Conservation (phyloP, 2,113 vertebrate genomes). For the Peucedramus taeniatus region DNA sequence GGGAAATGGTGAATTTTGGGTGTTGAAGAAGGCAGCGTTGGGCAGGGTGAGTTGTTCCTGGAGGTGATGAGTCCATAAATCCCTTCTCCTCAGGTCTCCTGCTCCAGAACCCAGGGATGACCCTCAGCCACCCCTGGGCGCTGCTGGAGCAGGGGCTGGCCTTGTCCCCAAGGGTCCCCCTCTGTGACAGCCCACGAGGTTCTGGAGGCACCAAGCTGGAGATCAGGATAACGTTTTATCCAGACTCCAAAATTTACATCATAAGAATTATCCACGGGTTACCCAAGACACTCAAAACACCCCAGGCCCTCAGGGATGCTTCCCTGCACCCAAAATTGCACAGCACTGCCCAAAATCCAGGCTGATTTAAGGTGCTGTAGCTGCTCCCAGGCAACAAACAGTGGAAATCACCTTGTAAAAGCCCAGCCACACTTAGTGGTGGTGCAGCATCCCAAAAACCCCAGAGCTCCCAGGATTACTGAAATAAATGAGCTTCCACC, state of each 20-base stretch:
- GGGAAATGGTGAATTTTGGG: too few species aligned
- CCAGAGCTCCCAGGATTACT: not conserved
- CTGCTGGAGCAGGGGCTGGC: not conserved
- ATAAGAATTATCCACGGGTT: rapidly evolving
- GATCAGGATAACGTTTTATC: not conserved
- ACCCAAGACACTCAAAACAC: not conserved
- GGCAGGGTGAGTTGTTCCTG: not conserved
- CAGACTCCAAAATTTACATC: too few species aligned
- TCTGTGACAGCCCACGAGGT: not conserved
- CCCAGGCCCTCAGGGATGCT: not conserved
- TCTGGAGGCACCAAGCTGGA: not conserved
- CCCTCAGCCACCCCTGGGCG: not conserved
- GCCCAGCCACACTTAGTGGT: rapidly evolving
- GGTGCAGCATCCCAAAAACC: not conserved
- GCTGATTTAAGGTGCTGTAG: rapidly evolving
- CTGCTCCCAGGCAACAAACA: not conserved
- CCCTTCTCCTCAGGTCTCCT: rapidly evolving
- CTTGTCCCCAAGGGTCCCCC: not conserved
- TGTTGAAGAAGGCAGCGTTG: not conserved
- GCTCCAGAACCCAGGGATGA: not conserved
- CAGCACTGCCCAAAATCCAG: not conserved
- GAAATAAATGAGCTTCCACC: rapidly evolving
- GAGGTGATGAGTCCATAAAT: rapidly evolving
- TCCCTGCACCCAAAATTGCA: not conserved
- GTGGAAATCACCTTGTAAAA: not conserved